Evolutionary conservation across 2,888 invertebrate genomes (phyloP), one percentile per base, ranked within the genome.

Genomic region (Herminia tarsipennalis): DNA sequence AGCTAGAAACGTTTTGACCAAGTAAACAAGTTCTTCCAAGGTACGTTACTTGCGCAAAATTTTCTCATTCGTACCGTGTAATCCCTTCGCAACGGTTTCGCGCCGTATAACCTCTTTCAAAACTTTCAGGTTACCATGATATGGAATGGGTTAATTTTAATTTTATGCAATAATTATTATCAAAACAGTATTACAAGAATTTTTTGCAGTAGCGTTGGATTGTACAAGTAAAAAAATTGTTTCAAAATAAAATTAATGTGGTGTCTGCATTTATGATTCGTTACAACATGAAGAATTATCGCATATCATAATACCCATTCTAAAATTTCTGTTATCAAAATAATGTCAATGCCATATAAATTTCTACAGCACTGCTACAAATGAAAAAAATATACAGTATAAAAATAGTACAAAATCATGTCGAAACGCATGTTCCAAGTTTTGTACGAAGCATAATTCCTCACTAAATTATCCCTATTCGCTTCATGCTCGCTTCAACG

Each of bases 381-480:
- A n/a, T n/a, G n/a, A n/a, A n/a, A n/a, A n/a, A 13, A 27, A 6
- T 13, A 28, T 28, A 28, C 8, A 13, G 14, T 13, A 28, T 21
- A 20, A 21, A 42, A 48, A 37, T 35, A 46, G 22, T 40, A 35
- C 24, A 45, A 57, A 54, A 65, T 65, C 27, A 56, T 66, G 56
- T 60, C 58, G 49, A 70, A 68, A 66, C 54, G 65, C 70, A 66
- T 70, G 67, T 70, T 73, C 70, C 69, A 75, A 76, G 71, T 74
- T 81, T 78, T 49, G 75, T 77, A 70, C 73, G 70, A 66, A 73
- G 79, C 75, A 86, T 86, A 86, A 86, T 85, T 85, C 76, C 74
- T 76, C 76, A 83, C 73, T 86, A 89, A 89, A 88, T 88, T 87
- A 88, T 84, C 81, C 82, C 73, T 70, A 70, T 70, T 79, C 81